phyloP scores from a whole-genome alignment of 2,888 invertebrate species.

The Metalampra italica region DNA sequence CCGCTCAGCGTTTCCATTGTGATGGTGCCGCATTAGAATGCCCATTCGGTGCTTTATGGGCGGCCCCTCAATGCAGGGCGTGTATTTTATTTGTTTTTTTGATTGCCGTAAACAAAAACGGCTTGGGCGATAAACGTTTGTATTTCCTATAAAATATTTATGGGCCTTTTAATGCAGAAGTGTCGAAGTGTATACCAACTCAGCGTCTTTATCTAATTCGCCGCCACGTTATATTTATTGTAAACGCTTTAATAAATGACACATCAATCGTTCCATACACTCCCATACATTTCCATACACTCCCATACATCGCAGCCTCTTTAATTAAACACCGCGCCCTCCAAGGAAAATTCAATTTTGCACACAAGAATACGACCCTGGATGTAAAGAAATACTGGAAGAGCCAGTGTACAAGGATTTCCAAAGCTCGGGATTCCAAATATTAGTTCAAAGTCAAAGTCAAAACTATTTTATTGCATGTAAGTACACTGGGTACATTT shows the following conservation, averaged over 20 bases:
- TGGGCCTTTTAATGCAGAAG: too few relatives aligned
- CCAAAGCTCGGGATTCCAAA: too few relatives aligned
- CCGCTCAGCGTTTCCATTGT: conserved; percentile 40
- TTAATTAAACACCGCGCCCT: conserved; percentile 18
- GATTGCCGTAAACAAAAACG: too few relatives aligned
- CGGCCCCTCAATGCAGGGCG: too few relatives aligned
- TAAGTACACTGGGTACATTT: too few relatives aligned
- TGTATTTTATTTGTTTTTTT: too few relatives aligned
- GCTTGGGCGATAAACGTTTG: too few relatives aligned
- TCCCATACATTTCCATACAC: background rate
- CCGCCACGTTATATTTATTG: background rate
- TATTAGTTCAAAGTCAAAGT: too few relatives aligned
- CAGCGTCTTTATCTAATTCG: background rate
- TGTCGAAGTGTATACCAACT: too few relatives aligned
- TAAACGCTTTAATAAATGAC: background rate
- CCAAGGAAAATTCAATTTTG: conserved; percentile 29
- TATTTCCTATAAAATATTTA: too few relatives aligned
- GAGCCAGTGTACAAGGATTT: too few relatives aligned
- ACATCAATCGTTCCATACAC: conserved; percentile 6
- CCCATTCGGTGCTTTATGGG: conserved; percentile 15
- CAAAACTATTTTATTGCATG: too few relatives aligned
- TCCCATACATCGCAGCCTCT: background rate
- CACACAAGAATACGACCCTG: conserved; percentile 13
- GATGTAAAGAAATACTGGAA: conserved; percentile 1
- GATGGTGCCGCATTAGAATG: conserved; percentile 30